These are phyloP conservation scores for Takifugu bimaculatus DNA, from an alignment of 2,113 vertebrate species.

Conservation along the genomic window DNA sequence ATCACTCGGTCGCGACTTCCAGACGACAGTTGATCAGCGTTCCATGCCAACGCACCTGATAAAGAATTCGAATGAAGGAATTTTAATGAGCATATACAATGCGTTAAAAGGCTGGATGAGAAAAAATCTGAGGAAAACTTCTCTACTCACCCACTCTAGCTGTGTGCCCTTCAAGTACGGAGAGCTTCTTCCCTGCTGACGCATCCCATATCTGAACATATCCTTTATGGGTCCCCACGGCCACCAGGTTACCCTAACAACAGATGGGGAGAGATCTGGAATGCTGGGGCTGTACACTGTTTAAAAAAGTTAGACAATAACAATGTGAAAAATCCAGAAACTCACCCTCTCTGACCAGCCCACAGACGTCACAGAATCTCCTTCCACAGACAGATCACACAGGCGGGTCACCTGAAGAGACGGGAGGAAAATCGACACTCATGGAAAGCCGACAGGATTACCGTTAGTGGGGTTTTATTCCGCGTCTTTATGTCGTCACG, in stretches of 20 bases:
- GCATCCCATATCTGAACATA: slow-evolving; percentile 99
- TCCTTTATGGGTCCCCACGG: slow-evolving; percentile 96
- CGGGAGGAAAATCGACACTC: background rate
- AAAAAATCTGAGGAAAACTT: background rate
- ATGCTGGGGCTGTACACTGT: background rate
- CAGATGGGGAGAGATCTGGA: background rate
- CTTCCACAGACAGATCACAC: slow-evolving; percentile 96
- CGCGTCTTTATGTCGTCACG: too few relatives aligned
- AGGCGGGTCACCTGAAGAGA: slow-evolving; percentile 87
- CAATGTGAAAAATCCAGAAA: slow-evolving; percentile 19
- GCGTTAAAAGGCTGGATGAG: background rate
- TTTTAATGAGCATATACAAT: background rate
- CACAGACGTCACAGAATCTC: slow-evolving; percentile 95
- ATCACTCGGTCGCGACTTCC: slow-evolving; percentile 96
- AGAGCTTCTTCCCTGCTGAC: slow-evolving; percentile 93
- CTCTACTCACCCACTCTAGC: slow-evolving; percentile 89
- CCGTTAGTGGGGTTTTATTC: too few relatives aligned
- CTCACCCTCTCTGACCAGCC: slow-evolving; percentile 97
- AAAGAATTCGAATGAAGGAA: background rate
- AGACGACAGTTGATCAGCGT: slow-evolving; percentile 93
- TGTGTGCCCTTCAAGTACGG: slow-evolving; percentile 92
- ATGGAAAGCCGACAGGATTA: background rate
- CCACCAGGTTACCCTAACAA: slow-evolving; percentile 91
- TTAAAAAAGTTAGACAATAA: background rate
- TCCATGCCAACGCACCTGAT: slow-evolving; percentile 94